Base-by-base conservation (phyloP, 2,888 invertebrate genomes). In the Pseudococcus viburni region DNA sequence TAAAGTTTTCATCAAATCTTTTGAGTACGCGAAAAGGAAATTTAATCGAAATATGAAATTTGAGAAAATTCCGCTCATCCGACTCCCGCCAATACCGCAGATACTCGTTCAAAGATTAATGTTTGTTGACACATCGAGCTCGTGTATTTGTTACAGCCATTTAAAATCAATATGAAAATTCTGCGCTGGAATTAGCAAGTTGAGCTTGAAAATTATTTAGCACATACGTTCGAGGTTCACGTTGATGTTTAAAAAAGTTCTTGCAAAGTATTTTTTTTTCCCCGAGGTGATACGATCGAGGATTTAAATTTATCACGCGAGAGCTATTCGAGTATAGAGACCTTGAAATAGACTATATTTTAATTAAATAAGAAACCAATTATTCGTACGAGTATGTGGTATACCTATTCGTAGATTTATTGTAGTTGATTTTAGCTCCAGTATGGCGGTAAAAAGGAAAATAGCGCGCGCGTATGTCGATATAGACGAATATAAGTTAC, bases 121-220 rank as follows among this genome's bases (percentile, higher is more conserved):
- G 22, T 19, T 64, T 64, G 64, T 64, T 64, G 64, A 64, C 64
- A 64, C 64, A 11, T 64, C 64, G 64, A 64, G 64, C 19, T 64
- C 42, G 12, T 64, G 59, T 59, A 19, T 59, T 59, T 22, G 64
- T 64, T 64, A 64, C 64, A 64, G 64, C 22, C 22, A 22, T 64
- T 64, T 64, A 64, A 64, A 64, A 64, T 64, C 64, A 22, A 64
- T 64, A 64, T 64, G 64, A 64, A 64, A 64, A 64, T 64, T 64
- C 64, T 22, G 9, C 12, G 22, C 22, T 7, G 42, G 42, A 42
- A 22, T 9, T 1, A 15, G 8, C 9, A 22, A 22, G 22, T 64
- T 64, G 64, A 64, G 64, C 64, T 64, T 64, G 22, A 64, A 64
- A 64, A 64, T 64, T 22, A 22, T 64, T 64, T n/a, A 59, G 12